phyloP scores from a whole-genome alignment of 1,140 invertebrate species.

The Delia radicum region DNA sequence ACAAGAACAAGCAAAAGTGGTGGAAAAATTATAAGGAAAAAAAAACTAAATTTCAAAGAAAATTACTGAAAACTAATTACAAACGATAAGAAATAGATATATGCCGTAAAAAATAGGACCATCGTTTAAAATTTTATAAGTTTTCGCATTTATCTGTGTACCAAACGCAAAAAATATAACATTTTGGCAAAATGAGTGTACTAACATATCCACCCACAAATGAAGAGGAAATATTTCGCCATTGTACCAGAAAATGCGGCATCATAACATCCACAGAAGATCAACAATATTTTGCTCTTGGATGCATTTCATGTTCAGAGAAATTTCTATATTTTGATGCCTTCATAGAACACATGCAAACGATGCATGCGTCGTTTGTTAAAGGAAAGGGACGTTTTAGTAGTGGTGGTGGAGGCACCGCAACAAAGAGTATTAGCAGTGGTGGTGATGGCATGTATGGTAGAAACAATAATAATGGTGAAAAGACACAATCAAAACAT shows the following conservation, averaged over 20 bases:
- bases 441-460: not conserved
- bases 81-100: not conserved
- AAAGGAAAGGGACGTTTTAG: not conserved
- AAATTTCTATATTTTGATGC: conserved; percentile 53
- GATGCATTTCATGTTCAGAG: conserved; percentile 44
- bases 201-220: conserved; percentile 53
- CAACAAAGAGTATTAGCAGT: not conserved
- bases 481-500: not conserved
- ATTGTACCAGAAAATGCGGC: conserved; percentile 51
- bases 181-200: conserved; percentile 42
- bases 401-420: not conserved
- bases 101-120: not conserved
- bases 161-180: not conserved
- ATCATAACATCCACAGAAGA: conserved; percentile 51
- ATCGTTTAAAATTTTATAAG: not conserved
- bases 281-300: conserved; percentile 49
- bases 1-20: not conserved
- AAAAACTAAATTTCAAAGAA: not conserved
- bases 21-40: not conserved
- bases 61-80: not conserved
- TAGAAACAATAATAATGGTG: not conserved
- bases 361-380: conserved; percentile 32
- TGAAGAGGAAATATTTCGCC: conserved; percentile 50
- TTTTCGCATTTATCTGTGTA: not conserved
- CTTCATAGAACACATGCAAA: conserved; percentile 52